Evolutionary conservation across 2,888 invertebrate genomes (phyloP).

Genomic region (Hetaerina titia): DNA sequence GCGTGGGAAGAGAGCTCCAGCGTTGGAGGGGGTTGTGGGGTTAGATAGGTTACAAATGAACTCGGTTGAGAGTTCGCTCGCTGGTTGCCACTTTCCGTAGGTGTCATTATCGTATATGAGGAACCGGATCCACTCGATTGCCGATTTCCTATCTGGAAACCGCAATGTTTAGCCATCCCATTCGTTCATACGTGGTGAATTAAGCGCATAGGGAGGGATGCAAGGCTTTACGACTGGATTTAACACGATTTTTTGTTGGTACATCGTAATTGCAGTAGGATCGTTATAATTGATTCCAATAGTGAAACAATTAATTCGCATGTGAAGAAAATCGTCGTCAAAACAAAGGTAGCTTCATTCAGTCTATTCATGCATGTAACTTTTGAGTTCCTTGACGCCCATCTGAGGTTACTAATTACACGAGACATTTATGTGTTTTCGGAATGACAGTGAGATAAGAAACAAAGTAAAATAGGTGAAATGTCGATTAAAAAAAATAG

Average conservation of each 20-base stretch:
- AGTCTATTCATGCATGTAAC: not conserved
- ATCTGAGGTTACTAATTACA: not conserved
- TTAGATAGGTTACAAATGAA: not conserved
- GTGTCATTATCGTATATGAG: not conserved
- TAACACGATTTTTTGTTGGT: not conserved
- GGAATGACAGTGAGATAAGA: not conserved
- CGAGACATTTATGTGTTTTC: not conserved
- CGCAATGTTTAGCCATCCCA: not conserved
- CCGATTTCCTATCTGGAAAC: constrained; percentile 19
- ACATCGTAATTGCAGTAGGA: not conserved
- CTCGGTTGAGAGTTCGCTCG: not conserved
- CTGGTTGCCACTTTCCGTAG: not conserved
- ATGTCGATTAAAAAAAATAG: not conserved
- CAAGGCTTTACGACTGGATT: not conserved
- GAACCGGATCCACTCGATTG: constrained; percentile 1
- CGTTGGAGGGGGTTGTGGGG: not conserved
- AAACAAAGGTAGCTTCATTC: not conserved
- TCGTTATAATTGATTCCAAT: not conserved
- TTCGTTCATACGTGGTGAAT: not conserved
- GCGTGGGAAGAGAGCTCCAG: not conserved
- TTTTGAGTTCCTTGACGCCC: not conserved
- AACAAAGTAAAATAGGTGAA: not conserved
- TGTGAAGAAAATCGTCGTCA: not conserved
- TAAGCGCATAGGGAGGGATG: not conserved
- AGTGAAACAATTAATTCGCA: not conserved